phyloP scores from a whole-genome alignment of 2,888 invertebrate genomes.

The Andrena hattorfiana region DNA sequence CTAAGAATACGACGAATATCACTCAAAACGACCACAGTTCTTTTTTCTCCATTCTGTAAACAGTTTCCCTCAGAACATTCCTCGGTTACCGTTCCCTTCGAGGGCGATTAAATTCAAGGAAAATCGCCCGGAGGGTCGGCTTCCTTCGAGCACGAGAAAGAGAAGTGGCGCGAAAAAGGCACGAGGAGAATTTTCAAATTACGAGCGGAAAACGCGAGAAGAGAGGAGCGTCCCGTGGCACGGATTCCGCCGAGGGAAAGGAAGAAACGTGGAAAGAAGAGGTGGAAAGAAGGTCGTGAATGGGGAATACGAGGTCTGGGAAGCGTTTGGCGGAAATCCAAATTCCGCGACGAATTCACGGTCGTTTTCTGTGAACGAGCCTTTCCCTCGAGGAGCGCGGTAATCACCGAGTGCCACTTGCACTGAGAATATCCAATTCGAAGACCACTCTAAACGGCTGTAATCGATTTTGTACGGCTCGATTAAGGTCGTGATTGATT shows the following conservation, averaged over 20 bases:
- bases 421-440: conserved; percentile 32
- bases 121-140: conserved; percentile 2
- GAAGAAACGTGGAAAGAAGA: conserved; percentile 17
- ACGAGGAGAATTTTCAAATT: conserved; percentile 37
- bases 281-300: conserved; percentile 21
- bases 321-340: conserved; percentile 59
- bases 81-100: conserved; percentile 5
- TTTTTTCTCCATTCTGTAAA: conserved; percentile 2
- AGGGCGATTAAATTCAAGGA: conserved; percentile 25
- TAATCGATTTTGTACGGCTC: neutral
- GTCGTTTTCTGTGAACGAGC: conserved; percentile 10
- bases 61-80: conserved; percentile 7
- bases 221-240: neutral
- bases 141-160: neutral
- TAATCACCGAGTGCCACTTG: conserved; percentile 24
- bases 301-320: conserved; percentile 48
- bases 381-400: conserved; percentile 7
- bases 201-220: conserved; percentile 13
- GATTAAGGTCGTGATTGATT: neutral
- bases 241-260: neutral
- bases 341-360: conserved; percentile 42
- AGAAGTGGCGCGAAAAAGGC: neutral
- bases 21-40: neutral
- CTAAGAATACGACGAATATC: neutral
- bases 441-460: neutral